Base-by-base conservation (phyloP, 2,797 vertebrate species). In the Sciaenops ocellatus region DNA sequence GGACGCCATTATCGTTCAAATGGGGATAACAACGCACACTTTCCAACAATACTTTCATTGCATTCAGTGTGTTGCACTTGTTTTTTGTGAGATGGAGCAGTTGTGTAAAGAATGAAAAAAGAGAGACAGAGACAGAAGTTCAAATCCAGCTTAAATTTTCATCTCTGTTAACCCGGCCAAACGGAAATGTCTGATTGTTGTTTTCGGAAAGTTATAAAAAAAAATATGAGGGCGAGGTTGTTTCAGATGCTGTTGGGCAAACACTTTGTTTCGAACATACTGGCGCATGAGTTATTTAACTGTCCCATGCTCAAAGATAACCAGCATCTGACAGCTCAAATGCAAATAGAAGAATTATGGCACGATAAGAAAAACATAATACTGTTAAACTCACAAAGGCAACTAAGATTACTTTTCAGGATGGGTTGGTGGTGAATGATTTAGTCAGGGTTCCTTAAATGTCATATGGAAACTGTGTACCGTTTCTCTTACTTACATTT, bases 401-500 rank as follows among this genome's bases (percentile, higher is more conserved):
- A n/a, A n/a, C n/a, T n/a, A n/a, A n/a, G n/a, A n/a, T n/a, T n/a
- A n/a, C n/a, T n/a, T n/a, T n/a, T n/a, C n/a, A n/a, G n/a, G n/a
- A n/a, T n/a, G n/a, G n/a, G 34, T 38, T 38, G 34, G 34, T 38
- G 66, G 28, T 26, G 20, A 52, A 9, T 51, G n/a, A n/a, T n/a
- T n/a, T 13, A 6, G 9, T 56, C 1, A 59, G 1, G 5, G 15
- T 24, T 79, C 0, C 2, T 3, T 34, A 10, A 28, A 73, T 78
- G 60, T 79, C n/a, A 26, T 6, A 1, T 4, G 4, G 9, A 70
- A 64, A 56, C 48, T 20, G 69, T 77, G 46, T 52, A 13, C 30
- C 1, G 15, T 52, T 56, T 4, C 22, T 61, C 5, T 20, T 62
- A 57, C 70, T 46, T 65, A 71, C 62, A 66, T 60, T 28, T 13